Evolutionary conservation across 2,888 invertebrate species (phyloP), one percentile per base, ranked within the genome.

Genomic region (Agriopis marginaria): DNA sequence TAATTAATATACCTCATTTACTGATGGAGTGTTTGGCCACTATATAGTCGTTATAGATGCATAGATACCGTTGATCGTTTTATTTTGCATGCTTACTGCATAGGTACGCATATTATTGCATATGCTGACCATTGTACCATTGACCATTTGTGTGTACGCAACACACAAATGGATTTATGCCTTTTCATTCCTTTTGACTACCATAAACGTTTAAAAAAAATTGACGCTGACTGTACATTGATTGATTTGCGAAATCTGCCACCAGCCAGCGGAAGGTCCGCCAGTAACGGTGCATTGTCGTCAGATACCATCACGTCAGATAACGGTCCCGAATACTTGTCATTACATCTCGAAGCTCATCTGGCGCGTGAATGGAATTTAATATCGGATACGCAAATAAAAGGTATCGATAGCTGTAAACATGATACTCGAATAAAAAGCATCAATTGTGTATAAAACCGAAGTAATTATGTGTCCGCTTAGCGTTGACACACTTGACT

Each of bases 271-370:
- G 39, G 39, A 76, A 81, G 73, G 77, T 83, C 73, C 75, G 74
- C 78, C 78, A 77, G 79, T 74, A 77, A 75, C 76, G 71, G 76
- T 73, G 59, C 56, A 56, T 51, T 47, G 60, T 64, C 58, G 54
- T n/a, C 62, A 79, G 86, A 91, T 91, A 84, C 88, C 88, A 79
- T 77, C 87, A 87, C 90, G 90, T 87, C 82, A 83, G 78, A 76
- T 92, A 92, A 92, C 92, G 92, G 92, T 86, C 85, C 81, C 77
- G 79, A 83, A 86, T 82, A 83, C 86, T 83, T 82, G 83, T 87
- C 86, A 88, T 86, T 84, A 83, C 83, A 84, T 79, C 80, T 84
- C 82, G 72, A 76, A 75, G 72, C 77, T 79, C 83, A 79, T 82
- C 81, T 78, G 73, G 75, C 75, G 75, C 83, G 78, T 84, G 81